Conservation (phyloP, 2,113 vertebrate genomes). For the Sorex araneus region DNA sequence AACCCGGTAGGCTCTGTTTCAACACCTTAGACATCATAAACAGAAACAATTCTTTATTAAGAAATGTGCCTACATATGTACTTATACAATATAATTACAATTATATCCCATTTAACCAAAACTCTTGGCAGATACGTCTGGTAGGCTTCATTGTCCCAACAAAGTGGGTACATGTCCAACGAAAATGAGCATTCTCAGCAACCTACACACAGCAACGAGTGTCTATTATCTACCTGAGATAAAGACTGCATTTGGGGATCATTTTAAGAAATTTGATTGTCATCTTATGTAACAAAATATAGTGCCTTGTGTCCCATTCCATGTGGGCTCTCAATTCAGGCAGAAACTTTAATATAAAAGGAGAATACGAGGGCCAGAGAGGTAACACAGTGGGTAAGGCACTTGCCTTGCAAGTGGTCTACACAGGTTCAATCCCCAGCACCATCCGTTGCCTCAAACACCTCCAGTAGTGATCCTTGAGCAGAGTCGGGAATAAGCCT, state of each 20-base stretch:
- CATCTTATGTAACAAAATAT: not conserved
- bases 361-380: too few relatives aligned
- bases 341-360: not conserved
- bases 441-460: too few relatives aligned
- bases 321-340: not conserved
- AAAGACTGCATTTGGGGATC: not conserved
- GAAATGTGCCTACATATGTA: not conserved
- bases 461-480: too few relatives aligned
- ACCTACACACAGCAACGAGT: not conserved
- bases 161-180: too few relatives aligned
- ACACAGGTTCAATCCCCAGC: too few relatives aligned
- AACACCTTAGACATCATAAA: not conserved
- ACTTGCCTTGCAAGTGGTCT: too few relatives aligned
- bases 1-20: not conserved
- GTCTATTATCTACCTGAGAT: not conserved
- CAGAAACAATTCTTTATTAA: not conserved
- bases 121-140: too few relatives aligned
- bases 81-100: too few relatives aligned
- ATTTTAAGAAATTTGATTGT: constrained; percentile 23
- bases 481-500: too few relatives aligned
- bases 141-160: too few relatives aligned
- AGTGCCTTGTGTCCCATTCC: not conserved
- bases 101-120: too few relatives aligned
- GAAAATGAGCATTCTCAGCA: not conserved
- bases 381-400: too few relatives aligned